Conservation (phyloP, 2,113 vertebrate genomes). For the Morone saxatilis region DNA sequence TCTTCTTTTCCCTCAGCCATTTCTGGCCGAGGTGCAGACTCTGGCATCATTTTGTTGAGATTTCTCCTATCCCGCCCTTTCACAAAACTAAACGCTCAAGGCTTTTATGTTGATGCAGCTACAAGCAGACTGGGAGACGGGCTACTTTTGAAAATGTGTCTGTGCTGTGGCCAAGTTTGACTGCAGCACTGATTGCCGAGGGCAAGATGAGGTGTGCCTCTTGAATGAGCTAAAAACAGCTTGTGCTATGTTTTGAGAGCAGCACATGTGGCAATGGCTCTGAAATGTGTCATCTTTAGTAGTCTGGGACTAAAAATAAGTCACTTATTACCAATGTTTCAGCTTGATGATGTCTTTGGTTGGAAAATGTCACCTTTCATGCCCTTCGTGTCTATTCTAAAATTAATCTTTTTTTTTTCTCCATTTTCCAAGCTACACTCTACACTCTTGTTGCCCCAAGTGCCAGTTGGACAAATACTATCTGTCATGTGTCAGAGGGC, state of each 20-base stretch:
- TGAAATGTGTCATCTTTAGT: neutral
- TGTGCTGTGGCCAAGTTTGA: conserved; percentile 72
- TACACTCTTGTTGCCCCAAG: conserved; percentile 25
- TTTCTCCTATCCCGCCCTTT: conserved; percentile 72
- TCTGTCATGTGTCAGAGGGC: conserved; percentile 59
- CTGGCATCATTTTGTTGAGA: conserved; percentile 73
- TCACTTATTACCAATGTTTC: neutral
- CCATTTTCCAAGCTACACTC: conserved; percentile 10
- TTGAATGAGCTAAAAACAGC: conserved; percentile 60
- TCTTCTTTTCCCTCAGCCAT: conserved; percentile 52
- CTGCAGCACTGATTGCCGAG: conserved; percentile 51
- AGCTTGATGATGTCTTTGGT: neutral
- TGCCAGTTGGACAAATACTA: conserved; percentile 47
- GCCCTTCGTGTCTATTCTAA: neutral
- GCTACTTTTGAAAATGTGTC: conserved; percentile 67
- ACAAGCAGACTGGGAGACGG: conserved; percentile 71
- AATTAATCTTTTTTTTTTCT: conserved; percentile 4
- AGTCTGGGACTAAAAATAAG: neutral
- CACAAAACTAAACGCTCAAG: conserved; percentile 62
- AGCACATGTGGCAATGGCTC: conserved; percentile 7
- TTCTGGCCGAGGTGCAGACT: conserved; percentile 63
- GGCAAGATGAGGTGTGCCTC: conserved; percentile 65
- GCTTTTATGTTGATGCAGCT: conserved; percentile 75
- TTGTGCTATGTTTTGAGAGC: conserved; percentile 13
- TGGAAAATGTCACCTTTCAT: neutral